These are phyloP conservation scores for Tetragonula clypearis DNA, from an alignment of 1,140 invertebrate species.

Conservation along the genomic window DNA sequence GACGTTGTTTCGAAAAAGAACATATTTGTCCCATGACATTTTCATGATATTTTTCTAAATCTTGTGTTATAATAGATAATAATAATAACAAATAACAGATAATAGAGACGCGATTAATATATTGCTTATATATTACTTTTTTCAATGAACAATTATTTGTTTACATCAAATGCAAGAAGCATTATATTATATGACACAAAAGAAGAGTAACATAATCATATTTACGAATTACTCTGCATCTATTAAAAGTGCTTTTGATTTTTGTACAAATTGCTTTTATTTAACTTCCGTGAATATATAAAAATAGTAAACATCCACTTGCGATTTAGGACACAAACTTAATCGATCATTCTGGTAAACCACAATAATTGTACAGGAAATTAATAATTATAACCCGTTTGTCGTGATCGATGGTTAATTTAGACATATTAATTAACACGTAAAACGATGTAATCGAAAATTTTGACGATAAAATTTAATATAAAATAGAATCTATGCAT, in stretches of 20 bases:
- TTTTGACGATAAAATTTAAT: not conserved
- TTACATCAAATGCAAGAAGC: too few relatives aligned
- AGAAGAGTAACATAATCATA: not conserved
- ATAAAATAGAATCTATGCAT: not conserved
- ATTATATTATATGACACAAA: not conserved
- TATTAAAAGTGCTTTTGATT: not conserved
- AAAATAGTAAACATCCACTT: not conserved
- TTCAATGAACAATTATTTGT: too few relatives aligned
- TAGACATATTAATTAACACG: not conserved
- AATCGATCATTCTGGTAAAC: slow-evolving; percentile 33
- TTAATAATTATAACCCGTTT: slow-evolving; percentile 40
- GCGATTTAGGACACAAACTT: not conserved
- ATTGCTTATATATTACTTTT: too few relatives aligned
- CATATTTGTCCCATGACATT: not conserved
- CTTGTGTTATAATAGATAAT: not conserved
- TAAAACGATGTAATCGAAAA: not conserved
- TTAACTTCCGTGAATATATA: not conserved
- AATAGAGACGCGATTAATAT: too few relatives aligned
- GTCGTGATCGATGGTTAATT: slow-evolving; percentile 2
- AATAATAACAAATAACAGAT: too few relatives aligned
- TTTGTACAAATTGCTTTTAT: not conserved
- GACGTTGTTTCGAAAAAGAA: too few relatives aligned
- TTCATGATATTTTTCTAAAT: not conserved
- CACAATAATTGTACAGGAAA: slow-evolving; percentile 51
- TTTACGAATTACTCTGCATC: too few relatives aligned